Percentiles rank a stretch among this genome's conserved stretches.
These are phyloP conservation scores for Argyrosomus japonicus DNA, from an alignment of 2,113 vertebrate species.

Conservation along the genomic window DNA sequence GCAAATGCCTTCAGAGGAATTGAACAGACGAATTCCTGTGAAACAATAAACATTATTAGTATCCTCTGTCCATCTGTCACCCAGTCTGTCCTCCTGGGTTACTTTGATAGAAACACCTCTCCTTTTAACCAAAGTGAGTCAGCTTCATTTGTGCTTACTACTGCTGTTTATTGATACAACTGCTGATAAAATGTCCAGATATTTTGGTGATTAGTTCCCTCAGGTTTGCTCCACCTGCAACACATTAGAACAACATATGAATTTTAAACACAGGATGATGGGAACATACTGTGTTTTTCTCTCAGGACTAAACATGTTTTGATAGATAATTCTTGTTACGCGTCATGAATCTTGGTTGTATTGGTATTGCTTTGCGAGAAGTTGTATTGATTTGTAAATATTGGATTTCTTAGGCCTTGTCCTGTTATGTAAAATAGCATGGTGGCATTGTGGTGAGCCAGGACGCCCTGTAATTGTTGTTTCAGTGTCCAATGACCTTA, in stretches of 20 bases:
- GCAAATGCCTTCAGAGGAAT: slow-evolving; percentile 29
- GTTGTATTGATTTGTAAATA: slow-evolving; percentile 29
- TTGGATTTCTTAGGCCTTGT: slow-evolving; percentile 7
- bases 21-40: slow-evolving; percentile 19
- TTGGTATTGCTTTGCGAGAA: slow-evolving; percentile 7
- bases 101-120: slow-evolving; percentile 2
- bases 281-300: background rate
- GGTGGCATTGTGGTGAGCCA: background rate
- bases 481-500: slow-evolving; percentile 4
- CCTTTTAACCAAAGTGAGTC: slow-evolving; percentile 7
- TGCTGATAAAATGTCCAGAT: background rate
- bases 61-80: slow-evolving; percentile 7
- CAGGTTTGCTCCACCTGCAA: background rate
- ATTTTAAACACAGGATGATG: background rate
- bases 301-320: background rate
- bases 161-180: slow-evolving; percentile 14
- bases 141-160: background rate
- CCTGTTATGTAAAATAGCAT: background rate
- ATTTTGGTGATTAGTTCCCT: background rate
- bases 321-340: background rate
- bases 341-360: background rate
- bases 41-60: slow-evolving; percentile 29
- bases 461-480: background rate
- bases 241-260: background rate
- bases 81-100: slow-evolving; percentile 13